Evolutionary conservation across 2,113 vertebrate genomes (phyloP), one percentile per base, ranked within the genome.

Genomic region (Heliornis fulica): DNA sequence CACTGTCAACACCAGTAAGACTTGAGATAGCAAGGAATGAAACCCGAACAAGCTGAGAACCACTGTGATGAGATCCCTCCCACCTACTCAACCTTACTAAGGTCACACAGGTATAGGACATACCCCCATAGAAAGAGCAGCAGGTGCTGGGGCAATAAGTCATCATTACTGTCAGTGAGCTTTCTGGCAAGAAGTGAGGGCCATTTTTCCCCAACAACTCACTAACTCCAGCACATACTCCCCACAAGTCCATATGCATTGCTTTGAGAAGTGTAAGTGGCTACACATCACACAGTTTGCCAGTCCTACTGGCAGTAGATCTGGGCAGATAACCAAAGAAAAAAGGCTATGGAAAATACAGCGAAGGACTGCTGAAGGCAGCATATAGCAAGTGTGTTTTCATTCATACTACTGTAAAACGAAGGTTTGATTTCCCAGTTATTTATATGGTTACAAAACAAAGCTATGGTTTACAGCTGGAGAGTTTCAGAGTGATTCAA

Each of bases 401-500:
- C 43, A n/a, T 66, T 90, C 19, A 3, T 26, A 56, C 19, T 41
- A 36, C 6, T 0, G 0, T 60, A 87, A 94, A 89, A 78, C 65
- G 59, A 84, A 64, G 64, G 94, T 68, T 89, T 95, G 50, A 14
- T 69, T 95, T 95, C 48, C 56, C 38, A 25, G 31, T 76, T 84
- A 83, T 92, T 90, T 92, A 77, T 89, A 69, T 36, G 26, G 57
- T 94, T 91, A 92, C 87, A 90, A 94, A 95, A 80, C 51, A 94
- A 85, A 90, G 32, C 59, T 94, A 74, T 15, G 20, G 59, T 80
- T 95, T 96, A 96, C 78, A 97, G 46, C 3, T 71, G 28, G 9
- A 89, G 63, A 78, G 43, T 95, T 93, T 94, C 81, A 87, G 61
- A 87, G 50, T 71, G 80, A 92, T 95, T 92, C 92, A 95, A 96